Evolutionary conservation across 2,888 invertebrate genomes (phyloP), one percentile per base, ranked within the genome.

Genomic region (Anoplius nigerrimus): DNA sequence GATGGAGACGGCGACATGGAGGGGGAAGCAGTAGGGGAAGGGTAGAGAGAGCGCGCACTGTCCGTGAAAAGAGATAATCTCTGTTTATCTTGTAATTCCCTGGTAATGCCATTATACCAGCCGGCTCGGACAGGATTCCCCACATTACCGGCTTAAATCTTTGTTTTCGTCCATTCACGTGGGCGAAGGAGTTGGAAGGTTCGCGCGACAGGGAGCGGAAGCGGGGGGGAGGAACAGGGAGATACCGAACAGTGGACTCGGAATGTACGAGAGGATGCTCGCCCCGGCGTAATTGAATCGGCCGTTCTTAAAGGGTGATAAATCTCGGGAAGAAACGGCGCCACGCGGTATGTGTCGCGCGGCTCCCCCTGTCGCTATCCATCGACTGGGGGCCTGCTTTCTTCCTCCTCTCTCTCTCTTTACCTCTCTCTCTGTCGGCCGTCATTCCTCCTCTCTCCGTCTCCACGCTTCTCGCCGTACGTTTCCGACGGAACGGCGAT

Each of bases 51-150:
- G 69, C 59, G 66, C 24, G 46, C 53, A n/a, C 48, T 42, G 66
- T 22, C 63, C 72, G 66, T 77, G 74, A 68, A 71, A 79, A 70
- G 79, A 79, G 81, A 84, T 84, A 80, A 84, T 82, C 84, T 80
- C 83, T 78, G 83, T 84, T 84, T 82, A 82, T 84, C 83, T 84
- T 80, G 81, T 81, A 80, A 81, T 83, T 79, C 80, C 74, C 69
- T 71, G 78, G 76, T 80, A 84, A 85, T 78, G 74, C 80, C 78
- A 78, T 81, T 84, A 83, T 79, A 74, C 71, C 70, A 70, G 69
- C 74, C 68, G 69, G 71, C 67, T 73, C 60, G 75, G 69, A 59
- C 69, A 55, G 68, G 66, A 70, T 71, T 69, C 71, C 62, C 75
- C 71, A 71, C 78, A 78, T 75, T 75, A 72, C 74, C 69, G 74